Conservation (phyloP, 2,797 vertebrate genomes). For the Vipera latastei region DNA sequence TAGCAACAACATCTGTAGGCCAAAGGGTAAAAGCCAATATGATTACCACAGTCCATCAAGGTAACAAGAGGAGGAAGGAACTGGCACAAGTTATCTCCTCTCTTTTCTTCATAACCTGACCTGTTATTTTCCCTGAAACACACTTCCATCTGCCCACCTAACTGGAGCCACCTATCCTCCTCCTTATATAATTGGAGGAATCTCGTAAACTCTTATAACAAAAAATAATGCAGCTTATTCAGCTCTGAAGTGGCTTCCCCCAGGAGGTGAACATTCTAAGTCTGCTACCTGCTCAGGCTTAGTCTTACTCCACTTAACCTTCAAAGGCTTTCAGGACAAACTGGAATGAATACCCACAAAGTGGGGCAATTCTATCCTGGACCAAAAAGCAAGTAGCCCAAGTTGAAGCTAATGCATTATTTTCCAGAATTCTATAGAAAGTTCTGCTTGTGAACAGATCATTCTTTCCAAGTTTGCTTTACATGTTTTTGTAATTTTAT, state of each 20-base stretch:
- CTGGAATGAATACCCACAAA: background rate
- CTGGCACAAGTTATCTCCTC: background rate
- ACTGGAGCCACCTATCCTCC: background rate
- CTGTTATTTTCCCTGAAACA: background rate
- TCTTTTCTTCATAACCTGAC: background rate
- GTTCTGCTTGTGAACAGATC: background rate
- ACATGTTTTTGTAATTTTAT: slow-evolving; percentile 30
- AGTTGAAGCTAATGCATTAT: background rate
- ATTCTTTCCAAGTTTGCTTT: slow-evolving; percentile 17
- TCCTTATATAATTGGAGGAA: background rate
- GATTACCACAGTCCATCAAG: background rate
- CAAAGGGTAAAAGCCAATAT: background rate
- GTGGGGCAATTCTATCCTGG: background rate
- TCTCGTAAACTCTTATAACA: background rate
- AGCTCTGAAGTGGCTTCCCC: background rate
- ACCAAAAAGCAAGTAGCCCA: background rate
- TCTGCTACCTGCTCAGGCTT: background rate
- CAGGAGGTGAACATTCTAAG: background rate
- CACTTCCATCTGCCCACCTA: background rate
- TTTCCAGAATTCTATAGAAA: background rate
- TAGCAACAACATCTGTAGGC: background rate
- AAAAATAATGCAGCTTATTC: background rate
- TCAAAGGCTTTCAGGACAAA: background rate
- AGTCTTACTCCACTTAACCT: background rate
- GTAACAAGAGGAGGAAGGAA: background rate